Conservation (phyloP, 2,113 vertebrate species). For the Tenrec ecaudatus region DNA sequence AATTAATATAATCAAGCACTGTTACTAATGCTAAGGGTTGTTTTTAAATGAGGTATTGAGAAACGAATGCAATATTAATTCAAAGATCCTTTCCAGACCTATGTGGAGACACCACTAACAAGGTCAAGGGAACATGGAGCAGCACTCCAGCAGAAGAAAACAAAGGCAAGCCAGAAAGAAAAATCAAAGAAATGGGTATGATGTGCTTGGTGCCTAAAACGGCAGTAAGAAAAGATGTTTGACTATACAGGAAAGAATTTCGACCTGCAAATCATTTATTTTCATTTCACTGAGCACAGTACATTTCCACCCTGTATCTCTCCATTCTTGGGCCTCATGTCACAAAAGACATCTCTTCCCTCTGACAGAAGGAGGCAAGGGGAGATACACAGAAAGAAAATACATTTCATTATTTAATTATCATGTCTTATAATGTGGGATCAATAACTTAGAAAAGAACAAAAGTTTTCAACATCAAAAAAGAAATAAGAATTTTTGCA, state of each 20-base stretch:
- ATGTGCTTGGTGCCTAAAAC: neutral
- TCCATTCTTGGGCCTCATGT: slow-evolving; percentile 38
- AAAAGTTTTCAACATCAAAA: slow-evolving; percentile 58
- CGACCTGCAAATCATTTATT: slow-evolving; percentile 49
- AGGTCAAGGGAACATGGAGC: neutral
- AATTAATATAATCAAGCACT: slow-evolving; percentile 48
- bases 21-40: slow-evolving; percentile 37
- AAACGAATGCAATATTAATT: slow-evolving; percentile 39
- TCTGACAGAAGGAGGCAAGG: neutral
- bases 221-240: neutral
- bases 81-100: slow-evolving; percentile 25
- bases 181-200: slow-evolving; percentile 16
- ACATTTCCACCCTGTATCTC: slow-evolving; percentile 27
- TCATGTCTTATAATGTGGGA: neutral
- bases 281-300: slow-evolving; percentile 45
- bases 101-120: neutral
- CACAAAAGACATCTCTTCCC: slow-evolving; percentile 43
- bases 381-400: slow-evolving; percentile 27
- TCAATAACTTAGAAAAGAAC: slow-evolving; percentile 1
- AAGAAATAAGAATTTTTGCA: neutral
- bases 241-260: slow-evolving; percentile 37
- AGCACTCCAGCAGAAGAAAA: slow-evolving; percentile 18
- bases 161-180: neutral
- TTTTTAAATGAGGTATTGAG: slow-evolving; percentile 22
- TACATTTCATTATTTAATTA: neutral